These are phyloP conservation scores for Nymphicus hollandicus DNA, from an alignment of 2,113 vertebrate species.

Conservation along the genomic window DNA sequence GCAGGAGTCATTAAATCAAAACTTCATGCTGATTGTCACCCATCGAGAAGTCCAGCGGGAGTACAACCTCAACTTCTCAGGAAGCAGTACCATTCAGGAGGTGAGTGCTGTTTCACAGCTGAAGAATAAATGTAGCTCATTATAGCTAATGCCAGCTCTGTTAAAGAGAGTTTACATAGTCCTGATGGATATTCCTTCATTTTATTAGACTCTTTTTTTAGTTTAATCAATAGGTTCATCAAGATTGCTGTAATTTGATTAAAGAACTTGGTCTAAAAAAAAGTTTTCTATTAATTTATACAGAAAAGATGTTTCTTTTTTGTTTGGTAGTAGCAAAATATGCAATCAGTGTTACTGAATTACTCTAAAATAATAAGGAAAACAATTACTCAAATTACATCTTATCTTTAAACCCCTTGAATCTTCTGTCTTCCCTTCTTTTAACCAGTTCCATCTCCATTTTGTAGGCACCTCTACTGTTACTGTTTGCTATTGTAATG, in stretches of 20 bases:
- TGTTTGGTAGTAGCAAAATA: not conserved
- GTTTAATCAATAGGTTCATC: conserved; percentile 63
- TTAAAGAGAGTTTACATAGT: conserved; percentile 62
- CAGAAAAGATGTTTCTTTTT: conserved; percentile 21
- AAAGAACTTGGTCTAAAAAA: conserved; percentile 28
- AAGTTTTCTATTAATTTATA: not conserved
- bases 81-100: conserved; percentile 98
- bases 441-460: not conserved
- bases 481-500: not conserved
- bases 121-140: conserved; percentile 77
- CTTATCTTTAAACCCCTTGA: not conserved
- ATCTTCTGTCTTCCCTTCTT: not conserved
- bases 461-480: not conserved
- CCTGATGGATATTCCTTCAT: conserved; percentile 64
- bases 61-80: conserved; percentile 98
- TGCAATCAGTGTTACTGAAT: not conserved
- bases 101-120: conserved; percentile 82
- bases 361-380: not conserved
- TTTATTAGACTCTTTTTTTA: conserved; percentile 63
- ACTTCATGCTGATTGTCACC: conserved; percentile 96
- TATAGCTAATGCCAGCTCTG: conserved; percentile 74
- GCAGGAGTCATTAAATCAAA: conserved; percentile 97
- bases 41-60: conserved; percentile 98
- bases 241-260: conserved; percentile 60
- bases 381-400: not conserved